Evolutionary conservation across 2,888 invertebrate genomes (phyloP).

Genomic region (Lasioglossum morio): DNA sequence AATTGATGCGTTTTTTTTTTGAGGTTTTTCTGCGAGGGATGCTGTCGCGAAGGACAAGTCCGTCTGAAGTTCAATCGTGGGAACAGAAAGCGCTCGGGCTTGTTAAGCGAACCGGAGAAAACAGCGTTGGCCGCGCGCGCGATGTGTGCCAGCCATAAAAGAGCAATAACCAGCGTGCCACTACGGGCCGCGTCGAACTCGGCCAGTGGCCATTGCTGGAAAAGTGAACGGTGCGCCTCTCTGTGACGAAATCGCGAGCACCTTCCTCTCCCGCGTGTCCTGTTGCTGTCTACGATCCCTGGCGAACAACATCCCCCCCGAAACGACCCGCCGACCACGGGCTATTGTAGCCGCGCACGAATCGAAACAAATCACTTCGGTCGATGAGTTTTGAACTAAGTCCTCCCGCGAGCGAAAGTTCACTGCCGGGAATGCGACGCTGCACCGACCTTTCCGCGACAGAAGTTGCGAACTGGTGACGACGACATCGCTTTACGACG

Average conservation of each 20-base stretch:
- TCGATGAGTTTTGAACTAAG: conserved; percentile 23
- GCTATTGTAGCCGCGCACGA: not conserved
- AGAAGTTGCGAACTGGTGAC: conserved; percentile 15
- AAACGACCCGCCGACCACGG: not conserved
- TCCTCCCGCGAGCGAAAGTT: conserved; percentile 14
- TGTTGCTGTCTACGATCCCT: conserved; percentile 3
- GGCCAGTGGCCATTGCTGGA: conserved; percentile 72
- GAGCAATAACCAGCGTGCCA: conserved; percentile 68
- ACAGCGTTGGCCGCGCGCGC: conserved; percentile 41
- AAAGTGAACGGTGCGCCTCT: conserved; percentile 71
- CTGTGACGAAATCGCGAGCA: conserved; percentile 59
- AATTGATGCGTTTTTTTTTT: not conserved
- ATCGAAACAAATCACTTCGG: conserved; percentile 25
- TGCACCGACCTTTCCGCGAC: not conserved
- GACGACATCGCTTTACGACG: not conserved
- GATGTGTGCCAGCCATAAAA: conserved; percentile 68
- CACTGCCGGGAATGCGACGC: conserved; percentile 21
- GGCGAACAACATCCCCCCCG: not conserved
- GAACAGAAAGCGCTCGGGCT: conserved; percentile 55
- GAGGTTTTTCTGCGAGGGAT: not conserved
- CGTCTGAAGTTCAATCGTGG: conserved; percentile 43
- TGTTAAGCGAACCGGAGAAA: conserved; percentile 57
- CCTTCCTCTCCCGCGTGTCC: conserved; percentile 10
- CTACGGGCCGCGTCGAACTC: conserved; percentile 60
- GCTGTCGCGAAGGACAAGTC: conserved; percentile 3